These are phyloP conservation scores for Perodicticus potto DNA, from an alignment of 2,797 vertebrate genomes.

Conservation along the genomic window DNA sequence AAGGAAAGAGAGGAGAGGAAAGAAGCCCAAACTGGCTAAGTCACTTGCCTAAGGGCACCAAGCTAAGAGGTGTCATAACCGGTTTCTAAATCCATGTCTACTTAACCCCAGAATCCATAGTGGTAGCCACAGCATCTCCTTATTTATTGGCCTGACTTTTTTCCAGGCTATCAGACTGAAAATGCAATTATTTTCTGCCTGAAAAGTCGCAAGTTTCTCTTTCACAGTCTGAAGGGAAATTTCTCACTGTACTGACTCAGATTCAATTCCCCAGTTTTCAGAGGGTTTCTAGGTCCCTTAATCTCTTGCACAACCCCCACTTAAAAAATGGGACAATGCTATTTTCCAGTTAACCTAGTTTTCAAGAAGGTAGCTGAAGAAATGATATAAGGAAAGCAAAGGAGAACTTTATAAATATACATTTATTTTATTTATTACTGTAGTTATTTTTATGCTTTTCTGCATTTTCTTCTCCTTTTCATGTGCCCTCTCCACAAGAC, in stretches of 20 bases:
- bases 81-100: neutral
- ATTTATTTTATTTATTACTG: constrained; percentile 48
- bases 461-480: neutral
- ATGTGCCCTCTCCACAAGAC: neutral
- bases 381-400: constrained; percentile 21
- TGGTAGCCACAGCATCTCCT: neutral
- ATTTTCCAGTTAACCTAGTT: constrained; percentile 82
- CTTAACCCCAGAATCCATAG: neutral
- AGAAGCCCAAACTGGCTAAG: neutral
- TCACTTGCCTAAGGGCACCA: neutral
- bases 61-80: neutral
- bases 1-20: neutral
- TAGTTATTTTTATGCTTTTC: neutral
- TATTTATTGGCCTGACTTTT: neutral
- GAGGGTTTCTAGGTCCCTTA: constrained; percentile 72
- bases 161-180: neutral
- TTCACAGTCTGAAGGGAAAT: constrained; percentile 49
- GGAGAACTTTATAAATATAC: neutral
- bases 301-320: constrained; percentile 60
- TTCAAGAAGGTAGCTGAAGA: constrained; percentile 58
- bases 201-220: constrained; percentile 35
- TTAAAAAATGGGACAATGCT: constrained; percentile 74
- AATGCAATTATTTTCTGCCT: constrained; percentile 20
- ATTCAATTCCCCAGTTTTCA: constrained; percentile 72
- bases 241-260: constrained; percentile 61